Percentiles rank a stretch among this genome's conserved stretches.
phyloP scores from a whole-genome alignment of 2,797 vertebrate species.

The Vespertilio murinus region DNA sequence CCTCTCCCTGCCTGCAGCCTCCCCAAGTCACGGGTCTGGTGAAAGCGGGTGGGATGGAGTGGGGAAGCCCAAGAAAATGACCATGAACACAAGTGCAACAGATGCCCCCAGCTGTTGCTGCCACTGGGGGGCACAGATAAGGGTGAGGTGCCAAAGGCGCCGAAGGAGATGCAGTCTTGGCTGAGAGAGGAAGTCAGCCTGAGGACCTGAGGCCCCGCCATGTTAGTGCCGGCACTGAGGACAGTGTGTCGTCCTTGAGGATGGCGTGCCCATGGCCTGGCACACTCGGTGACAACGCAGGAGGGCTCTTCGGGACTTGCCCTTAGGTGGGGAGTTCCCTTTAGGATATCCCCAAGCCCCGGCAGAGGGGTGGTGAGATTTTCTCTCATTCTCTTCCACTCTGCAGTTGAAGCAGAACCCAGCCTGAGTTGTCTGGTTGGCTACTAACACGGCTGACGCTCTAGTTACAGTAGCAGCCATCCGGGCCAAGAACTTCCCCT shows the following conservation, averaged over 20 bases:
- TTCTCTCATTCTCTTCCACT: slow-evolving; percentile 2
- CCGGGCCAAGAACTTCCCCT: slow-evolving; percentile 41
- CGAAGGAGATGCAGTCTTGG: not conserved
- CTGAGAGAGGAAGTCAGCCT: not conserved
- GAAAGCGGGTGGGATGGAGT: not conserved
- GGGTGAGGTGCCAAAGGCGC: not conserved
- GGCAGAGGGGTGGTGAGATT: not conserved
- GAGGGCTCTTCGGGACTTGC: not conserved
- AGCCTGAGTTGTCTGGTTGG: slow-evolving; percentile 2
- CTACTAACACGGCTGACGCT: not conserved
- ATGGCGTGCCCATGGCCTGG: not conserved
- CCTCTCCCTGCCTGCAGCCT: not conserved
- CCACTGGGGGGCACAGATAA: not conserved
- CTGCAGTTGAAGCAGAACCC: slow-evolving; percentile 11
- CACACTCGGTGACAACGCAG: not conserved
- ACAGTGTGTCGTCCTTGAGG: not conserved
- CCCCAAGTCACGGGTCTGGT: slow-evolving; percentile 36
- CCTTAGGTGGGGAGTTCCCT: slow-evolving; percentile 23
- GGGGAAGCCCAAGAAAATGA: not conserved
- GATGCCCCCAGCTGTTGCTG: slow-evolving; percentile 51
- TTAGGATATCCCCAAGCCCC: not conserved
- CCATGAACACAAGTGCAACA: slow-evolving; percentile 20
- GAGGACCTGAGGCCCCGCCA: not conserved
- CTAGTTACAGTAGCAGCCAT: not conserved
- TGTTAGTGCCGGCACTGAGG: not conserved